Percentiles rank a stretch among this genome's conserved stretches.
Conservation (phyloP, 2,113 vertebrate genomes). For the Scolopax mira region DNA sequence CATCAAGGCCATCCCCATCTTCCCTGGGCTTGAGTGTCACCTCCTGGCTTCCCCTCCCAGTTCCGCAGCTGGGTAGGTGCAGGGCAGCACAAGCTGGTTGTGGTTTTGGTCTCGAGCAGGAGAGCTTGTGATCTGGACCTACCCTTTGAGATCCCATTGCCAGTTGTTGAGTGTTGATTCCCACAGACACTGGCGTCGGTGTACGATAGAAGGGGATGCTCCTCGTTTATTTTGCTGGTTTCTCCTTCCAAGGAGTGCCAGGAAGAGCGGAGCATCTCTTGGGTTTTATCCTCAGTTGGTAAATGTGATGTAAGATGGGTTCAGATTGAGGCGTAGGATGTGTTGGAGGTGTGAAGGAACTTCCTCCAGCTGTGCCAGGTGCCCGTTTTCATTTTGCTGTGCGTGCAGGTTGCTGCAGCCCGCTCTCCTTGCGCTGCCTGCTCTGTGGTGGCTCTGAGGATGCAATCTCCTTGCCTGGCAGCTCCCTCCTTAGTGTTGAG, state of each 20-base stretch:
- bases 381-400: background rate
- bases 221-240: background rate
- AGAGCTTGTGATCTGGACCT: background rate
- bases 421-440: rapidly evolving
- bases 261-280: background rate
- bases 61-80: background rate
- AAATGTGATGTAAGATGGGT: background rate
- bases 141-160: background rate
- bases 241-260: background rate
- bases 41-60: background rate
- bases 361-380: background rate
- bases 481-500: background rate
- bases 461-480: background rate
- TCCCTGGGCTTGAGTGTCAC: background rate
- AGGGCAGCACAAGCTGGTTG: background rate
- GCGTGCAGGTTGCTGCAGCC: background rate
- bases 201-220: background rate
- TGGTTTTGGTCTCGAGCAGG: background rate
- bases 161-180: background rate
- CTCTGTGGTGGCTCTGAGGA: rapidly evolving
- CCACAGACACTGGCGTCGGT: background rate
- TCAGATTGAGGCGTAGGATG: background rate
- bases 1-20: background rate
- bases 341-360: background rate
- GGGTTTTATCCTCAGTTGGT: background rate